A percentile compares a stretch with the other conserved stretches of the same genome.
Conservation (phyloP, 1,140 invertebrate species). For the Scaptodrosophila lebanonensis region DNA sequence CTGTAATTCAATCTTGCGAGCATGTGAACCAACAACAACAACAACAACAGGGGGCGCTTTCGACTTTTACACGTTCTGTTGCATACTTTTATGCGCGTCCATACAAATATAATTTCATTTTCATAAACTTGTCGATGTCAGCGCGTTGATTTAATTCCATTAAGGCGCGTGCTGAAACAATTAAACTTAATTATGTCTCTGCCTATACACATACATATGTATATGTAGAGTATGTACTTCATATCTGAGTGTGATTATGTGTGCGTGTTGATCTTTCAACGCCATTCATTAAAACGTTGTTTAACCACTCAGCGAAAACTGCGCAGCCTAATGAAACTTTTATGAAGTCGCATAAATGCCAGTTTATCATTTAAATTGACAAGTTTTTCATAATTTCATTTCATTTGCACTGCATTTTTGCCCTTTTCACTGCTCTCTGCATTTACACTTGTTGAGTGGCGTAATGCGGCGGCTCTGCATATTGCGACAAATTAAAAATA, state of each 20-base stretch:
- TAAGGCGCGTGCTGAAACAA: slow-evolving; percentile 62
- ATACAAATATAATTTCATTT: slow-evolving; percentile 71
- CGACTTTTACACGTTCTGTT: slow-evolving; percentile 19
- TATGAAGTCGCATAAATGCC: slow-evolving; percentile 25
- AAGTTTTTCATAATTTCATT: slow-evolving; percentile 70
- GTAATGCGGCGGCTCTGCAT: background rate
- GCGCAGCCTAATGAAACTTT: slow-evolving; percentile 45
- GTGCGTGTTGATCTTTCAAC: slow-evolving; percentile 28
- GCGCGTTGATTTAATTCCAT: slow-evolving; percentile 10
- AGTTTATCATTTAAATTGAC: slow-evolving; percentile 61
- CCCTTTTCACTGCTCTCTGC: slow-evolving; percentile 22
- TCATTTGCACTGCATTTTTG: no score
- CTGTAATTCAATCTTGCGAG: slow-evolving; percentile 67
- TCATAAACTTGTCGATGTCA: slow-evolving; percentile 29
- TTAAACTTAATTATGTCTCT: slow-evolving; percentile 67
- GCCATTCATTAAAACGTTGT: slow-evolving; percentile 43
- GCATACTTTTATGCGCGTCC: slow-evolving; percentile 64
- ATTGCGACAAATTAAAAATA: slow-evolving; percentile 67
- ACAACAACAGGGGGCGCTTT: no score
- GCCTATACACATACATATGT: slow-evolving; percentile 21
- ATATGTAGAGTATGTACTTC: background rate
- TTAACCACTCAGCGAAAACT: slow-evolving; percentile 39
- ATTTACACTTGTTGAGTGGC: slow-evolving; percentile 13
- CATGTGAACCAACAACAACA: no score
- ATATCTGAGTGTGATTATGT: slow-evolving; percentile 13